Evolutionary conservation across 2,797 vertebrate species (phyloP).

Genomic region (Hippopotamyrus pictus): DNA sequence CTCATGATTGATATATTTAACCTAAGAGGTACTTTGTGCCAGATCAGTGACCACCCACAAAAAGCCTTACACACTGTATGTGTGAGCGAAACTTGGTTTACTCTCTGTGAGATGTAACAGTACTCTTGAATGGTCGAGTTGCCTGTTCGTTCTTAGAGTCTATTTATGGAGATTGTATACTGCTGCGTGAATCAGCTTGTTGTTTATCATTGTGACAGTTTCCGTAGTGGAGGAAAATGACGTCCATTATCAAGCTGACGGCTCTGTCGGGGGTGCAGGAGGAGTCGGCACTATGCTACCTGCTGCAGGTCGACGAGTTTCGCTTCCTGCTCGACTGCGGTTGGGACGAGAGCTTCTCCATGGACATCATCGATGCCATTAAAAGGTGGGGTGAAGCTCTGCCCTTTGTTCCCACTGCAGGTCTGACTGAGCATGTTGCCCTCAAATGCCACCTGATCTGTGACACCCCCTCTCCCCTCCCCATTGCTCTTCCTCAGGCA

Average conservation of each 20-base stretch:
- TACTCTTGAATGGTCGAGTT: background rate
- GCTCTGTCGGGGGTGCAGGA: constrained; percentile 94
- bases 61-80: background rate
- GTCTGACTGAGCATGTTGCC: background rate
- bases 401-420: background rate
- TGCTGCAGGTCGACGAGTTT: constrained; percentile 96
- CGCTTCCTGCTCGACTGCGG: constrained; percentile 94
- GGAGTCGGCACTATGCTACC: constrained; percentile 94
- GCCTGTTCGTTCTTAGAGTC: background rate
- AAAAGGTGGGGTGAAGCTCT: constrained; percentile 66
- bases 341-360: constrained; percentile 96
- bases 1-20: background rate
- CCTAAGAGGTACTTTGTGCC: background rate
- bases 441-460: background rate
- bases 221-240: constrained; percentile 65
- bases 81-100: background rate
- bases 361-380: constrained; percentile 94
- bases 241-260: constrained; percentile 96
- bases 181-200: background rate
- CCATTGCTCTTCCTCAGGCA: constrained; percentile 57
- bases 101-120: background rate
- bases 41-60: background rate
- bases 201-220: constrained; percentile 24
- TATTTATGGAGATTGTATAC: background rate
- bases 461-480: background rate